A percentile compares a stretch with the other conserved stretches of the same genome.
Conservation (phyloP, 2,113 vertebrate genomes). For the Athene cunicularia region DNA sequence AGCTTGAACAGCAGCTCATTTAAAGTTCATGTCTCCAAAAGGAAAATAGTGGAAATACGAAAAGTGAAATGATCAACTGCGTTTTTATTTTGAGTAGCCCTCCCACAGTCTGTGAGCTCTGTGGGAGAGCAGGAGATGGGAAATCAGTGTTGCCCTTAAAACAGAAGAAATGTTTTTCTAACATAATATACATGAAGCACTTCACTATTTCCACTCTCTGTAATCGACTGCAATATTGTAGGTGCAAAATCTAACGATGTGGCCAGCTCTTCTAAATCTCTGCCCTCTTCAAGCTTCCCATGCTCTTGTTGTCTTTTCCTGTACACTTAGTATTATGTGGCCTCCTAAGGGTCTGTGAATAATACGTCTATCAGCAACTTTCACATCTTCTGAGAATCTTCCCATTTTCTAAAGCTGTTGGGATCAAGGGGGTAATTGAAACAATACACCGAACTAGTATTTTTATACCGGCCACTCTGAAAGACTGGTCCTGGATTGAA, state of each 20-base stretch:
- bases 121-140: not conserved
- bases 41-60: not conserved
- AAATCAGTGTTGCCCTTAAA: slow-evolving; percentile 28
- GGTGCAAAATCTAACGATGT: not conserved
- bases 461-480: not conserved
- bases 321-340: not conserved
- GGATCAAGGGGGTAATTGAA: not conserved
- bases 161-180: not conserved
- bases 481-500: not conserved
- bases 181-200: not conserved
- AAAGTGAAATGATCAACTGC: not conserved
- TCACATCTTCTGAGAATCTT: not conserved
- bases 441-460: not conserved
- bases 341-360: not conserved
- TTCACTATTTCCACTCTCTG: not conserved
- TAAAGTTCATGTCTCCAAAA: slow-evolving; percentile 38
- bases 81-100: not conserved
- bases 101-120: not conserved
- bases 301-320: not conserved
- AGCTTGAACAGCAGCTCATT: slow-evolving; percentile 53
- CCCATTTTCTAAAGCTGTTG: not conserved
- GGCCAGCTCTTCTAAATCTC: not conserved
- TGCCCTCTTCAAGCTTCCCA: not conserved
- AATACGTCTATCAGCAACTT: not conserved
- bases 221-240: not conserved